Base-by-base conservation (phyloP, 2,113 vertebrate genomes). In the Mionectes macconnelli region DNA sequence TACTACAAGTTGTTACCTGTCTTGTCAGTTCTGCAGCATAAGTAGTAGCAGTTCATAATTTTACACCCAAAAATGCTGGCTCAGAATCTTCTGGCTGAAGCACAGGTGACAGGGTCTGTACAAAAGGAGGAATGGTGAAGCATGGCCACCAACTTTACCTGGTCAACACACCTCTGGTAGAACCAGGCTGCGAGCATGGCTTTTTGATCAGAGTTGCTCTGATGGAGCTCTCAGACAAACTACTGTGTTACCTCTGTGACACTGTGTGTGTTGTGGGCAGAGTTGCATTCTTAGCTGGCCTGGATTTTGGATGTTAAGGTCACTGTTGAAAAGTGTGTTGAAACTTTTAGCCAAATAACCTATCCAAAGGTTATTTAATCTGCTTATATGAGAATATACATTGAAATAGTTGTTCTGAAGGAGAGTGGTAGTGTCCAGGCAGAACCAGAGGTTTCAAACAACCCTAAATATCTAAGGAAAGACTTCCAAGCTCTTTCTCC, bases 401-500 rank as follows among this genome's bases (percentile, higher is more conserved):
- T 33, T 25, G 69, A 74, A 92, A 44, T 39, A 59, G 0, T n/a
- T 59, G 53, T 79, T 97, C 87, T 95, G 81, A 95, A 96, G 74
- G 57, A 64, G 90, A 95, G 84, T 85, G 84, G 79, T 81, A 28
- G 68, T 80, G 68, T 93, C 70, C 68, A 91, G 69, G 84, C 85
- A 97, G 64, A 97, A 69, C 31, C 15, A 80, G 59, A 64, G 76
- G 31, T 75, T 95, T 93, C 67, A 82, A 85, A 84, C 67, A 76
- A 75, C 42, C 45, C 95, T 93, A 85, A 87, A 30, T 90, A 76
- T 47, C 35, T 85, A 24, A 40, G 40, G 25, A 55, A 91, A 89
- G 69, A 42, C 40, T 40, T 73, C 42, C 84, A 78, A 94, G 89
- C 59, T 62, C 10, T 45, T 14, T 28, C 31, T 78, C 22, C 8